A percentile compares a stretch with the other conserved stretches of the same genome.
phyloP scores from a whole-genome alignment of 2,113 vertebrate species.

The Dasyornis broadbenti region DNA sequence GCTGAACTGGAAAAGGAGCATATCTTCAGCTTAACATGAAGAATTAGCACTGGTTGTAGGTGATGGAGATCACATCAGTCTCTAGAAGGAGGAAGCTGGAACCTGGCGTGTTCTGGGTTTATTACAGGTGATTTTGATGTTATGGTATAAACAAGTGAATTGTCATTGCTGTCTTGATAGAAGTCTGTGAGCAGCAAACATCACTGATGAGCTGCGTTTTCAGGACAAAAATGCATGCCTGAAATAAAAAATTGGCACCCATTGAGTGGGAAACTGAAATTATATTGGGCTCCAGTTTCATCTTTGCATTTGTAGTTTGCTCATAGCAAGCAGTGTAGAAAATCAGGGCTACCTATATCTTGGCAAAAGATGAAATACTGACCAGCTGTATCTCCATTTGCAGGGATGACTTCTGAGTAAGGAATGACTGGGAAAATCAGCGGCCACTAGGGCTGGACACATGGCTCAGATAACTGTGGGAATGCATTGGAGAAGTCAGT shows the following conservation, averaged over 20 bases:
- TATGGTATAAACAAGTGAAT: not conserved
- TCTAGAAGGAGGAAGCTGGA: not conserved
- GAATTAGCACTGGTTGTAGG: not conserved
- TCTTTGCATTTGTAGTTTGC: not conserved
- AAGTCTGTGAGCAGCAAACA: not conserved
- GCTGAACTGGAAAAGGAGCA: not conserved
- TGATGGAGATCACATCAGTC: not conserved
- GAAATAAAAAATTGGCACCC: not conserved
- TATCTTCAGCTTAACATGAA: not conserved
- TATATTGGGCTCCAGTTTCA: not conserved
- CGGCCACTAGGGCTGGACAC: not conserved
- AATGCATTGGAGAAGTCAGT: not conserved
- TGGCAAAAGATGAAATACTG: not conserved
- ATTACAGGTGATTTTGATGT: not conserved
- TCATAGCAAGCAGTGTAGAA: not conserved
- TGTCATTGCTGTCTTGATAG: not conserved
- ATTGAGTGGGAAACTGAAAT: rapidly evolving
- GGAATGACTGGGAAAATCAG: not conserved
- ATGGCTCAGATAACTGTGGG: not conserved
- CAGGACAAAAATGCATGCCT: not conserved
- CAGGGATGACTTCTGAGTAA: not conserved
- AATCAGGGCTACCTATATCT: not conserved
- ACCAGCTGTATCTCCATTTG: not conserved
- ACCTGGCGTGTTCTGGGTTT: not conserved
- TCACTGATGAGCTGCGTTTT: not conserved